Evolutionary conservation across 1,140 invertebrate genomes (phyloP).

Genomic region (Zaprionus gabonicus): DNA sequence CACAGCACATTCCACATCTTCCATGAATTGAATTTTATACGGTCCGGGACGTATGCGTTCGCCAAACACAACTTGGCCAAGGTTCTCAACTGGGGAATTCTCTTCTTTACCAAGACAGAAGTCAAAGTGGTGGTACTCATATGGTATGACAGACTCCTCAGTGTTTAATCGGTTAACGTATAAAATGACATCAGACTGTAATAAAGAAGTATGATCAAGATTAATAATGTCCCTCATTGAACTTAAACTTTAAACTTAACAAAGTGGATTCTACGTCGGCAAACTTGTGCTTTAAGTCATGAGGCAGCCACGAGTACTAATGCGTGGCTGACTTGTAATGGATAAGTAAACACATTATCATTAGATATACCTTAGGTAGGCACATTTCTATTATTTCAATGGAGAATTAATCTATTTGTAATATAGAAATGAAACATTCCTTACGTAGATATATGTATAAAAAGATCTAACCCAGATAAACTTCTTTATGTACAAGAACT

Average conservation of each 20-base stretch:
- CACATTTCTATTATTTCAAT: neutral
- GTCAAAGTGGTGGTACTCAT: conserved; percentile 99
- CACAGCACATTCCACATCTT: conserved; percentile 89
- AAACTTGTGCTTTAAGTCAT: neutral
- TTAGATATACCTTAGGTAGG: neutral
- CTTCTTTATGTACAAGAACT: neutral
- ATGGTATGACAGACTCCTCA: conserved; percentile 98
- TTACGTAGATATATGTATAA: neutral
- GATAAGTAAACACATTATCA: neutral
- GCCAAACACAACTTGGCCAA: conserved; percentile 99
- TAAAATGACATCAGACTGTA: conserved; percentile 84
- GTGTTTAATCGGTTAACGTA: conserved; percentile 98
- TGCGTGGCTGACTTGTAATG: neutral
- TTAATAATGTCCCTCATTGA: neutral
- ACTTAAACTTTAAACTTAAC: too few species aligned
- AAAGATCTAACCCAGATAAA: neutral
- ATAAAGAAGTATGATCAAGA: conserved; percentile 6
- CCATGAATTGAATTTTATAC: conserved; percentile 92
- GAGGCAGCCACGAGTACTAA: neutral
- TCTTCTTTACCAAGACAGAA: conserved; percentile 92
- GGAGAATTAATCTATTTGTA: neutral
- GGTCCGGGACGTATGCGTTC: conserved; percentile 97
- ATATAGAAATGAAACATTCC: neutral
- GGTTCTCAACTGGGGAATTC: conserved; percentile 96
- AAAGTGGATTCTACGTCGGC: neutral